Base-by-base conservation (phyloP, 1,140 invertebrate genomes). In the Heliothis subflexa region DNA sequence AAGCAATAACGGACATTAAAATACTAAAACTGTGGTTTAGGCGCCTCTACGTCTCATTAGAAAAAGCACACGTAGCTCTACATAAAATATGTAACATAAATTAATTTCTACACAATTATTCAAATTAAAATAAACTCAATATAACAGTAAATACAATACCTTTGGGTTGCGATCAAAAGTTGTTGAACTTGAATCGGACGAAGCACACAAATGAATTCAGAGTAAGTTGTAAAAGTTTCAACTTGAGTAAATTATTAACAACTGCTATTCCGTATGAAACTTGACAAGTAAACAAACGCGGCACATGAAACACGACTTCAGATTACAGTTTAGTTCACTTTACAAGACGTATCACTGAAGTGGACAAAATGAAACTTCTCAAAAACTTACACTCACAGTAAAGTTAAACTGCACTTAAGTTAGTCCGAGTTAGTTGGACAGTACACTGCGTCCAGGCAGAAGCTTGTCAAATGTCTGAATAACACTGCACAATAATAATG, bases 401-500 rank as follows among this genome's bases (percentile, higher is more conserved):
- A 85, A 82, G 82, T 78, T 74, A 73, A 78, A 82, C 79, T 54
- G 61, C 81, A 87, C 81, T 84, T 75, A 49, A 82, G 49, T 47
- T 61, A 50, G 33, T 64, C 12, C 13, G 54, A 52, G 40, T 40
- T 74, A 74, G 57, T 66, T 40, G 59, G 57, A 52, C 11, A 45
- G 45, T 64, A 77, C 76, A 80, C 79, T 54, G 45, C 57, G 82
- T 81, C 33, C 52, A 81, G 47, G 64, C 3, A 57, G 72, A 81
- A 76, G 79, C 57, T 81, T 83, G 12, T 81, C 40, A 75, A 79
- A 80, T 77, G 84, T 84, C 33, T 61, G 55, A 61, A 83, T 74
- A 82, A 78, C 84, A 88, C 83, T 83, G 78, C 83, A 86, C 85
- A 82, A 85, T 83, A 87, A 85, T 85, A 80, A 86, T 83, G 86